Percentiles rank a stretch among this genome's conserved stretches.
These are phyloP conservation scores for Chelmon rostratus DNA, from an alignment of 2,797 vertebrate genomes.

Conservation along the genomic window DNA sequence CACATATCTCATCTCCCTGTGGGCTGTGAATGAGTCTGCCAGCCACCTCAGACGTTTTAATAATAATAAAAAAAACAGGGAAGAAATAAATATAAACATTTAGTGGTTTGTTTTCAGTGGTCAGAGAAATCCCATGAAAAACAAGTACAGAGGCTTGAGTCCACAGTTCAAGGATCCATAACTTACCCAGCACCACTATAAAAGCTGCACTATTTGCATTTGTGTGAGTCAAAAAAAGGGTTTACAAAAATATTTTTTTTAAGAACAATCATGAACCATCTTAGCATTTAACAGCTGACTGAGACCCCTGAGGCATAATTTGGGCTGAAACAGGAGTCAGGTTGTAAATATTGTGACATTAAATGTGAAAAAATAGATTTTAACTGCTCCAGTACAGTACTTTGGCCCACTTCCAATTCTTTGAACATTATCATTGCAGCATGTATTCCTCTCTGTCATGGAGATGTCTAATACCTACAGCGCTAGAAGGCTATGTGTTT, in stretches of 20 bases:
- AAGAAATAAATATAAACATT: not conserved
- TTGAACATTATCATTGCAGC: not conserved
- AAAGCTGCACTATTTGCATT: not conserved
- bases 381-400: not conserved
- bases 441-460: not conserved
- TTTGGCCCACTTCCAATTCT: not conserved
- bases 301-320: not conserved
- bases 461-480: not conserved
- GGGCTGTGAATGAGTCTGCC: not conserved
- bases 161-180: not conserved
- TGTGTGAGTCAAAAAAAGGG: not conserved
- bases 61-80: not conserved
- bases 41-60: not conserved
- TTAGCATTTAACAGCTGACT: not conserved
- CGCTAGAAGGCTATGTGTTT: not conserved
- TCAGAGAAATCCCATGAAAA: not conserved
- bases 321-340: not conserved
- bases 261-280: not conserved
- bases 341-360: not conserved
- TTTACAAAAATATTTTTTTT: not conserved
- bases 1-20: not conserved
- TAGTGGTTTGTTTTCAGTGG: not conserved
- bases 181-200: not conserved
- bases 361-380: not conserved
- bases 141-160: conserved; percentile 46